These are phyloP conservation scores for Ernsta delagoae DNA, from an alignment of 2,888 invertebrate species.

Conservation along the genomic window DNA sequence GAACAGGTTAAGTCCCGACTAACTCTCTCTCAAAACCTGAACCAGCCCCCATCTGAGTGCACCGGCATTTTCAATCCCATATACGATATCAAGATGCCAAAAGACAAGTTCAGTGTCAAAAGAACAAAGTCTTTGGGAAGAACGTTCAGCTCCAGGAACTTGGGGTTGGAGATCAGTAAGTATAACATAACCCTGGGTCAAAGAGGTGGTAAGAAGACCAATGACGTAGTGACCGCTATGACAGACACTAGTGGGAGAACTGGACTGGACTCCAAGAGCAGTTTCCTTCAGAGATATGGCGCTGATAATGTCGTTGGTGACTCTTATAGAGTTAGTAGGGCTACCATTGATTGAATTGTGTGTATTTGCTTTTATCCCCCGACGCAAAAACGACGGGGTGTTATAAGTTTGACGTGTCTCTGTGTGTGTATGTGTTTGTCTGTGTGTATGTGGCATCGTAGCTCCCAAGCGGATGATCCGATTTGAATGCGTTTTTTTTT, in stretches of 20 bases:
- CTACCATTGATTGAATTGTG: conserved; percentile 54
- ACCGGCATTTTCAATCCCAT: conserved; percentile 76
- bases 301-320: conserved; percentile 69
- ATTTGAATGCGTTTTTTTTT: no score
- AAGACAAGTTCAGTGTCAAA: conserved; percentile 71
- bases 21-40: conserved; percentile 41
- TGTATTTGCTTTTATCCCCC: no score
- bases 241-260: conserved; percentile 66
- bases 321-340: conserved; percentile 67
- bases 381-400: no score
- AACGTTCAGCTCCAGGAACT: conserved; percentile 62
- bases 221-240: conserved; percentile 75
- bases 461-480: no score
- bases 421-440: no score
- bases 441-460: no score
- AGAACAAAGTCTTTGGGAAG: conserved; percentile 72
- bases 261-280: conserved; percentile 63
- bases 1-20: conserved; percentile 40
- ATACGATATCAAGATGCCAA: conserved; percentile 72
- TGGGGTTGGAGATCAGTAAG: conserved; percentile 63
- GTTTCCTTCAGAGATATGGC: conserved; percentile 66
- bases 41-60: conserved; percentile 45
- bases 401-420: no score
- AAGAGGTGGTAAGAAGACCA: conserved; percentile 62
- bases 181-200: conserved; percentile 72